phyloP scores from a whole-genome alignment of 2,113 vertebrate species.

The Donacobius atricapilla region DNA sequence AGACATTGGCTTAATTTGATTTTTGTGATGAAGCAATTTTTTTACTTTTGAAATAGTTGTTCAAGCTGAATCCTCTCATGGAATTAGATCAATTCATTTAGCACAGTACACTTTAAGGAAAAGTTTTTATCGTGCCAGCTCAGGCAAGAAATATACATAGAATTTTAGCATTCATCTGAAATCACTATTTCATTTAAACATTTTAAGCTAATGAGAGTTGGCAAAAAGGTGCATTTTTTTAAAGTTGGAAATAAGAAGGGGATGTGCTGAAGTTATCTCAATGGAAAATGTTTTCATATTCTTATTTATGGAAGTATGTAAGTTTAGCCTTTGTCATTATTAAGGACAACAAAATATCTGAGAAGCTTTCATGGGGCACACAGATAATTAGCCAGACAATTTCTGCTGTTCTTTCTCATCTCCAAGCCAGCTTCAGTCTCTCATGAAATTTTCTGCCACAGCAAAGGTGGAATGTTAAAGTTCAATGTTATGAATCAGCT shows the following conservation, averaged over 20 bases:
- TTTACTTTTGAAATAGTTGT: background rate
- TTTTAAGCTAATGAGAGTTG: background rate
- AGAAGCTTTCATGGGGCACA: background rate
- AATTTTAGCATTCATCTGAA: background rate
- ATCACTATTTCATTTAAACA: background rate
- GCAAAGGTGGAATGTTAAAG: background rate
- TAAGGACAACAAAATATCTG: background rate
- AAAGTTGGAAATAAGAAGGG: background rate
- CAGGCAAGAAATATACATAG: background rate
- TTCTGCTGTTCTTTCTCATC: background rate
- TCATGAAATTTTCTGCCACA: background rate
- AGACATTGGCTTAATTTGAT: background rate
- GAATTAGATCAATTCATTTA: background rate
- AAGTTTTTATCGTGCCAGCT: background rate
- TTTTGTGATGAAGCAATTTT: background rate
- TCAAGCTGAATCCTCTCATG: background rate
- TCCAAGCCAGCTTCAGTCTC: background rate
- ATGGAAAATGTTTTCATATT: background rate
- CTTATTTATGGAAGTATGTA: background rate
- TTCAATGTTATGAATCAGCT: background rate
- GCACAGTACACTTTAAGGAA: background rate
- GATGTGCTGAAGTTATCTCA: background rate
- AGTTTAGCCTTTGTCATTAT: background rate
- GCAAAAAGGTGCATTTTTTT: background rate
- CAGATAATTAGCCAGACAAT: background rate